A percentile compares a stretch with the other conserved stretches of the same genome.
Evolutionary conservation across 2,888 invertebrate species (phyloP).

Genomic region (Podabrus alpinus): DNA sequence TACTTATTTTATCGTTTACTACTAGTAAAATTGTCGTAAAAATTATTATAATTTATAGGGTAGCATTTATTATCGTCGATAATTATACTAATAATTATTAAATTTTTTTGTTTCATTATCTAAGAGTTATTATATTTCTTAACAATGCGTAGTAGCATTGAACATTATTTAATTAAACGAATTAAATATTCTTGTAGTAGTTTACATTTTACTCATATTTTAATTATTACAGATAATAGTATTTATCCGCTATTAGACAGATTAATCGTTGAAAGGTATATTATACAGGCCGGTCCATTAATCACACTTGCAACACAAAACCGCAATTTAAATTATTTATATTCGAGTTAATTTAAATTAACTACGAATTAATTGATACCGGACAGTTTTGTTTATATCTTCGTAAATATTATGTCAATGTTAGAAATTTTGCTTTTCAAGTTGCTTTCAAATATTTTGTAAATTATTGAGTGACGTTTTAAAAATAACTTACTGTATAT

Average conservation of each 20-base stretch:
- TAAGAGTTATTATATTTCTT: not conserved
- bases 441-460: not conserved
- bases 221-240: not conserved
- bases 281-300: not conserved
- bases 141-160: not conserved
- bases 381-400: not conserved
- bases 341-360: not conserved
- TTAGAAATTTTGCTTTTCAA: not conserved
- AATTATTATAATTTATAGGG: not conserved
- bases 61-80: not conserved
- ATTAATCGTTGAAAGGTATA: not conserved
- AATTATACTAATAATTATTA: not conserved
- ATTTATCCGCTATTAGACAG: not conserved
- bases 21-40: not conserved
- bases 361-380: not conserved
- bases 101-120: not conserved
- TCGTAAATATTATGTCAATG: not conserved
- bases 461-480: not conserved
- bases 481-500: not conserved
- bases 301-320: not conserved
- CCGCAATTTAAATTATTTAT: not conserved
- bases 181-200: not conserved
- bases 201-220: not conserved
- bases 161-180: not conserved
- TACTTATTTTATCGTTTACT: not conserved